A percentile compares a stretch with the other conserved stretches of the same genome.
phyloP scores from a whole-genome alignment of 2,888 invertebrate genomes.

The Sepiola atlantica region DNA sequence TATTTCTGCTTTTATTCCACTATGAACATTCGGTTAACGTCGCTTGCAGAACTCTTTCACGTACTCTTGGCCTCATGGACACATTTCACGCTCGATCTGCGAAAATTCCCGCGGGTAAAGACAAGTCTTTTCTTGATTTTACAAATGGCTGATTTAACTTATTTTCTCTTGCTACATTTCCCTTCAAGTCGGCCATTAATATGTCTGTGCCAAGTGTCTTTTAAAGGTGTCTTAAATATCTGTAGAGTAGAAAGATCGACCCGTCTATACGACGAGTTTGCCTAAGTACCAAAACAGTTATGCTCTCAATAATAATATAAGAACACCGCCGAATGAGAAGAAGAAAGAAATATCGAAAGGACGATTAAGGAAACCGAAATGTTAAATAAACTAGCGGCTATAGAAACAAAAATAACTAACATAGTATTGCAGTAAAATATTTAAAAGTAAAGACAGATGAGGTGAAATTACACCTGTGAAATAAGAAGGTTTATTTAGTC shows the following conservation, averaged over 20 bases:
- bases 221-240: not conserved
- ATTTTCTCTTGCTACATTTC: not conserved
- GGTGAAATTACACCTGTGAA: too few species aligned
- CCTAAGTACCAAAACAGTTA: not conserved
- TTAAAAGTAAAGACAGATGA: too few species aligned
- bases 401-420: not conserved
- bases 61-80: not conserved
- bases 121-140: not conserved
- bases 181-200: not conserved
- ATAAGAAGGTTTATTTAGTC: too few species aligned
- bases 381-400: too few species aligned
- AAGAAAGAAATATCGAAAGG: not conserved
- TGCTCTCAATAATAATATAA: not conserved
- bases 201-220: not conserved
- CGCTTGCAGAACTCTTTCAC: not conserved
- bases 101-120: not conserved
- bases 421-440: too few species aligned
- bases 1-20: too few species aligned
- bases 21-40: not conserved
- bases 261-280: not conserved
- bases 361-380: not conserved
- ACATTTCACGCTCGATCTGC: not conserved
- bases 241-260: not conserved
- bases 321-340: not conserved
- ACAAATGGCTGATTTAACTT: not conserved